A percentile compares a stretch with the other conserved stretches of the same genome.
These are phyloP conservation scores for Volucella inflata DNA, from an alignment of 2,888 invertebrate genomes.

Conservation along the genomic window DNA sequence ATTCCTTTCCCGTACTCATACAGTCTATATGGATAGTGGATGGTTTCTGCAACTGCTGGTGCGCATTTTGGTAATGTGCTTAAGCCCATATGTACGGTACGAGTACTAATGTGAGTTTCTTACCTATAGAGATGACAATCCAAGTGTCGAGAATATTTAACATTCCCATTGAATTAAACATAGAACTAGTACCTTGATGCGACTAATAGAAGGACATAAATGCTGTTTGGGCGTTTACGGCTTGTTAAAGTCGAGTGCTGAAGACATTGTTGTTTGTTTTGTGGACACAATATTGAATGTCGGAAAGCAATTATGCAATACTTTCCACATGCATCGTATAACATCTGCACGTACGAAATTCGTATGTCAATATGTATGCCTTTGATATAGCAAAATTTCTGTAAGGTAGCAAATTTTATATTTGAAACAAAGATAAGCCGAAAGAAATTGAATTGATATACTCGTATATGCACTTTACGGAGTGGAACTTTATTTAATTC, in stretches of 20 bases:
- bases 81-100: slow-evolving; percentile 1
- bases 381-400: slow-evolving; percentile 4
- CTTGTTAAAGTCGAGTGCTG: slow-evolving; percentile 49
- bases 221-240: slow-evolving; percentile 34
- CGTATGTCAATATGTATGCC: not conserved
- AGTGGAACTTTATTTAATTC: too few relatives aligned
- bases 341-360: not conserved
- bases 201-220: slow-evolving; percentile 9
- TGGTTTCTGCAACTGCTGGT: slow-evolving; percentile 1
- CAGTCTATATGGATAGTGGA: not conserved
- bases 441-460: too few relatives aligned
- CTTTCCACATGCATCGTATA: slow-evolving; percentile 19
- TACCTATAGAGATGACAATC: slow-evolving; percentile 2
- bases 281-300: slow-evolving; percentile 40
- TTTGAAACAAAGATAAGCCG: too few relatives aligned
- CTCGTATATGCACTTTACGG: too few relatives aligned
- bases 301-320: slow-evolving; percentile 39
- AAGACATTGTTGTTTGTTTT: slow-evolving; percentile 32
- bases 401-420: not conserved
- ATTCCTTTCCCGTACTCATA: slow-evolving; percentile 10
- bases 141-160: slow-evolving; percentile 45
- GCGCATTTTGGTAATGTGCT: slow-evolving; percentile 2
- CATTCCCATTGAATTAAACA: slow-evolving; percentile 7
- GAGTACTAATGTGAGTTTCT: not conserved
- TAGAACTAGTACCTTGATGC: not conserved